phyloP scores from a whole-genome alignment of 2,888 invertebrate species.

The Phasia obesa region DNA sequence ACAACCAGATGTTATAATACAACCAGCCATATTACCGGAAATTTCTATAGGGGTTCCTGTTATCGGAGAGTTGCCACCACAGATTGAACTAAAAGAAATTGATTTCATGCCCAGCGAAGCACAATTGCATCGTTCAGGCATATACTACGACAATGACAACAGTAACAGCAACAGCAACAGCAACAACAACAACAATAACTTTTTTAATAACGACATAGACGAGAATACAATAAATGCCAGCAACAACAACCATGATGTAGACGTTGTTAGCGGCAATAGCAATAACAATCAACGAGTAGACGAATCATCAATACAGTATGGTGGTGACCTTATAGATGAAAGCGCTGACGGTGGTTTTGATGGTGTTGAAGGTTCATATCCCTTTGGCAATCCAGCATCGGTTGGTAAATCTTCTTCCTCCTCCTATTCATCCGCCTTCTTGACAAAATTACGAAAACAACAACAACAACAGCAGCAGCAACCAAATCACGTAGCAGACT shows the following conservation, averaged over 20 bases:
- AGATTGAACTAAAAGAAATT: constrained; percentile 82
- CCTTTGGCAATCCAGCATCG: constrained; percentile 78
- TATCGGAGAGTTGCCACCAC: constrained; percentile 82
- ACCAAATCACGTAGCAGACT: constrained; percentile 72
- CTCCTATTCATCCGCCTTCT: constrained; percentile 60
- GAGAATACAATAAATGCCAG: constrained; percentile 43
- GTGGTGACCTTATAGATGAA: constrained; percentile 81
- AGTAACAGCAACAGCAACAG: constrained; percentile 61
- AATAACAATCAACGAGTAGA: constrained; percentile 74
- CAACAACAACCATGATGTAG: constrained; percentile 44
- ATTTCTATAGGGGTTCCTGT: constrained; percentile 82
- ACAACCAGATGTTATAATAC: constrained; percentile 80
- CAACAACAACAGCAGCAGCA: constrained; percentile 60
- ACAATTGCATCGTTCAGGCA: constrained; percentile 71
- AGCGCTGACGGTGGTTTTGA: constrained; percentile 78
- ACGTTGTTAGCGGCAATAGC: constrained; percentile 37
- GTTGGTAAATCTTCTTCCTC: constrained; percentile 29
- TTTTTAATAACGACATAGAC: constrained; percentile 62
- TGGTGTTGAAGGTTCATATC: constrained; percentile 80
- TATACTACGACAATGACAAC: constrained; percentile 73
- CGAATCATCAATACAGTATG: constrained; percentile 81
- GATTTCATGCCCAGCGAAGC: constrained; percentile 80
- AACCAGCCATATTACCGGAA: constrained; percentile 81
- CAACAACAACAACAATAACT: too few relatives aligned
- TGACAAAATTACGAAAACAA: constrained; percentile 63